A percentile compares a stretch with the other conserved stretches of the same genome.
Evolutionary conservation across 2,888 invertebrate genomes (phyloP).

Genomic region (Nymphalis polychloros): DNA sequence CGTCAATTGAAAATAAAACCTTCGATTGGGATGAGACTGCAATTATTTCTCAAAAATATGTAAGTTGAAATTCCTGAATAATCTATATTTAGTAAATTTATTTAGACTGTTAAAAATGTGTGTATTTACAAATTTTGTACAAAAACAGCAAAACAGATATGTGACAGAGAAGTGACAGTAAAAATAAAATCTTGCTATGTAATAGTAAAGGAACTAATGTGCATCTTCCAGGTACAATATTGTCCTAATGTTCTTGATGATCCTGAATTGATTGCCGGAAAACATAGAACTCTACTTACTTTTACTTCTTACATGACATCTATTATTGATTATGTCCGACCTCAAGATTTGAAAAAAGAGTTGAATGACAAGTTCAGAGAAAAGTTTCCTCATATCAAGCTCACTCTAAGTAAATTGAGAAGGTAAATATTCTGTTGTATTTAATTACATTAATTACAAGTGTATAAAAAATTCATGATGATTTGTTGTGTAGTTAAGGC

Average conservation of each 20-base stretch:
- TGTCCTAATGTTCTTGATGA: slow-evolving; percentile 95
- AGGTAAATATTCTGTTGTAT: slow-evolving; percentile 82
- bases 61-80: slow-evolving; percentile 45
- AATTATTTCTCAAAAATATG: slow-evolving; percentile 69
- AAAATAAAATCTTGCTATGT: not conserved
- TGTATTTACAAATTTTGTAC: too few species aligned
- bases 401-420: slow-evolving; percentile 96
- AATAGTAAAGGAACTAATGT: not conserved
- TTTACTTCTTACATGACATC: slow-evolving; percentile 97
- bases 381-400: slow-evolving; percentile 96
- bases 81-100: too few species aligned
- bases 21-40: slow-evolving; percentile 79
- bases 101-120: too few species aligned
- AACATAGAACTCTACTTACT: slow-evolving; percentile 92
- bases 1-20: slow-evolving; percentile 69
- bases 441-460: too few species aligned
- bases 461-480: too few species aligned
- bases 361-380: slow-evolving; percentile 98
- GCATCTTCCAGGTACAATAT: slow-evolving; percentile 81
- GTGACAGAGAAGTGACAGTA: too few species aligned
- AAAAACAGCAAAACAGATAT: too few species aligned
- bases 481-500: too few species aligned
- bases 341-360: slow-evolving; percentile 97
- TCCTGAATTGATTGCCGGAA: slow-evolving; percentile 94
- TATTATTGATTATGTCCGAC: slow-evolving; percentile 97